phyloP scores from a whole-genome alignment of 2,888 invertebrate genomes.

The Lasioglossum leucozonium region DNA sequence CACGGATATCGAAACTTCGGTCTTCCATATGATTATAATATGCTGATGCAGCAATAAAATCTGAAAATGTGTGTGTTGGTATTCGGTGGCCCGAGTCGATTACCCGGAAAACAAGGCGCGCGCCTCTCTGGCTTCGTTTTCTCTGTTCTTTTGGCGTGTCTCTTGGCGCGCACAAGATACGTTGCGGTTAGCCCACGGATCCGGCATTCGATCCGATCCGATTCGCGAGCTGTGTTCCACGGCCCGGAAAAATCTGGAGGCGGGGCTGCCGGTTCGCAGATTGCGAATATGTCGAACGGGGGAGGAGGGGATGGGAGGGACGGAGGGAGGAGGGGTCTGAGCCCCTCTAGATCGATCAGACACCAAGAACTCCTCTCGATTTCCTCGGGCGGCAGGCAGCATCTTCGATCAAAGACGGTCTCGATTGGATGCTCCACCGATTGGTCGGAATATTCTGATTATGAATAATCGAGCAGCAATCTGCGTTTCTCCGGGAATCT shows the following conservation, averaged over 20 bases:
- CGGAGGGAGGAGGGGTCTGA: no score
- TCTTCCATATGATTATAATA: background rate
- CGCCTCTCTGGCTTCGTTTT: background rate
- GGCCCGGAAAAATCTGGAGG: background rate
- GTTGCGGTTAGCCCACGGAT: background rate
- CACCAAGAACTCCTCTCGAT: constrained; percentile 16
- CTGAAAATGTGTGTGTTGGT: background rate
- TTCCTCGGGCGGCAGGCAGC: constrained; percentile 38
- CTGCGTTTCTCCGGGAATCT: constrained; percentile 42
- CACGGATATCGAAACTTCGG: background rate
- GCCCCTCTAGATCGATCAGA: constrained; percentile 30
- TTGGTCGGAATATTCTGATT: constrained; percentile 59
- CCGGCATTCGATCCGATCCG: constrained; percentile 9
- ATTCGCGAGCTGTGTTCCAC: constrained; percentile 2
- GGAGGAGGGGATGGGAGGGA: no score
- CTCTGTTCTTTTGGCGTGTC: background rate
- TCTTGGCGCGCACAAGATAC: background rate
- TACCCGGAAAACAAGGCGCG: constrained; percentile 5
- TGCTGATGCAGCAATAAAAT: background rate
- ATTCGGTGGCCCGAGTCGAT: background rate
- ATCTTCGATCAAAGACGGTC: constrained; percentile 74
- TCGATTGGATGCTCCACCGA: constrained; percentile 71
- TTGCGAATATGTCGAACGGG: constrained; percentile 1
- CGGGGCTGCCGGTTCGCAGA: background rate
- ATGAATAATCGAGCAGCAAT: constrained; percentile 75